Percentiles rank a stretch among this genome's conserved stretches.
Evolutionary conservation across 1,140 invertebrate species (phyloP).

Genomic region (Neelides sp.): DNA sequence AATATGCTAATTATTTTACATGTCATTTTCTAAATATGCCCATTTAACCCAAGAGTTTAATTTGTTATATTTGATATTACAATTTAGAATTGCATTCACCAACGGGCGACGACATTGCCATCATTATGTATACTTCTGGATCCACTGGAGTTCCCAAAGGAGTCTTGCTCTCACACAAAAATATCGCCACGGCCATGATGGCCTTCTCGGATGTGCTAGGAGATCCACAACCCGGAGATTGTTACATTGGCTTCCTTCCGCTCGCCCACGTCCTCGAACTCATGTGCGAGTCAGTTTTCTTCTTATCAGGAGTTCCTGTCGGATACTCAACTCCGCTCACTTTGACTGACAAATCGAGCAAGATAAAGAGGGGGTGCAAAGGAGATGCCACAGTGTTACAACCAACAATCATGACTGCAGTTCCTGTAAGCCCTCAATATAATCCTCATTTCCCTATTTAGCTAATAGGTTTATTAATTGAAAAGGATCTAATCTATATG

Average conservation of each 20-base stretch:
- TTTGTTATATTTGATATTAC: too few species aligned
- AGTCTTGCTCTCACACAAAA: slow-evolving; percentile 70
- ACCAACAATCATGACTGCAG: slow-evolving; percentile 87
- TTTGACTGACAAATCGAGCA: slow-evolving; percentile 87
- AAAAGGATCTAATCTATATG: too few species aligned
- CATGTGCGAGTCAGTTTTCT: slow-evolving; percentile 42
- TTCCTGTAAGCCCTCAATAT: slow-evolving; percentile 58
- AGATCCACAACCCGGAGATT: slow-evolving; percentile 44
- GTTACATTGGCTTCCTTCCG: slow-evolving; percentile 91
- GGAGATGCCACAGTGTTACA: slow-evolving; percentile 74
- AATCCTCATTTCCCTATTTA: not conserved
- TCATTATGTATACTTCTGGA: slow-evolving; percentile 93
- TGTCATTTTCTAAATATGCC: too few species aligned
- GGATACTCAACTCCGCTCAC: slow-evolving; percentile 93
- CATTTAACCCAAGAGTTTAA: too few species aligned
- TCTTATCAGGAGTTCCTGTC: slow-evolving; percentile 68
- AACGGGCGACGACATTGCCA: slow-evolving; percentile 61
- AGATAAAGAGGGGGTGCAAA: slow-evolving; percentile 80
- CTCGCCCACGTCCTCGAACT: slow-evolving; percentile 90
- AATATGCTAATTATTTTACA: too few species aligned
- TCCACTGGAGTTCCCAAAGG: slow-evolving; percentile 85
- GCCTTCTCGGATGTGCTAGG: slow-evolving; percentile 58
- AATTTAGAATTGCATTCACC: too few species aligned
- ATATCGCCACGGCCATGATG: slow-evolving; percentile 76
- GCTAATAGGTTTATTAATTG: too few species aligned